Percentiles rank a stretch among this genome's conserved stretches.
These are phyloP conservation scores for Acronicta alni DNA, from an alignment of 2,888 invertebrate genomes.

Conservation along the genomic window DNA sequence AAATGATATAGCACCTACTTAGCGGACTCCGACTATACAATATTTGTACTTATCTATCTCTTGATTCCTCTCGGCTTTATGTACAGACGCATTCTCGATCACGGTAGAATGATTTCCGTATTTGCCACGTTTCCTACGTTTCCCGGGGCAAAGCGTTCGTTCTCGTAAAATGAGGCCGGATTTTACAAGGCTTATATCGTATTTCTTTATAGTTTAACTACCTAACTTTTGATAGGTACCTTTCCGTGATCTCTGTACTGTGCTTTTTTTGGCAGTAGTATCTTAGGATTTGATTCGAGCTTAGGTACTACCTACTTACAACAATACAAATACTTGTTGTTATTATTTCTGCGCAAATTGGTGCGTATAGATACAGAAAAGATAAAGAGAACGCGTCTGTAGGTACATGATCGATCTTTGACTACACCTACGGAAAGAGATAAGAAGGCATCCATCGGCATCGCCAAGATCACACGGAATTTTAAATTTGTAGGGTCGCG, in stretches of 20 bases:
- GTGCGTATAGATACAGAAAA: too few species aligned
- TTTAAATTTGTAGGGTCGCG: too few species aligned
- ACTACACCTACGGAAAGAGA: too few species aligned
- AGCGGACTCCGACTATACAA: neutral
- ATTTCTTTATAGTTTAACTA: constrained; percentile 33
- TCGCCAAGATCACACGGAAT: too few species aligned
- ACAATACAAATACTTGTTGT: too few species aligned
- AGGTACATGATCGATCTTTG: too few species aligned
- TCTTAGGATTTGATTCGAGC: too few species aligned
- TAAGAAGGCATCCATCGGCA: too few species aligned
- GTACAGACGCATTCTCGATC: constrained; percentile 50
- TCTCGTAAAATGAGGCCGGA: constrained; percentile 35
- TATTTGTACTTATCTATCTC: neutral
- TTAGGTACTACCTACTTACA: too few species aligned
- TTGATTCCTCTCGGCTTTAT: constrained; percentile 22
- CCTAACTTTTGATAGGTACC: constrained; percentile 13
- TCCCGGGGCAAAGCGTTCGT: constrained; percentile 38
- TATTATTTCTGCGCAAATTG: too few species aligned
- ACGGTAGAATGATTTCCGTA: constrained; percentile 57
- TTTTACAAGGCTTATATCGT: constrained; percentile 31
- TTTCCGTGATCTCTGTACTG: neutral
- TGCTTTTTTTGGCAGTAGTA: neutral
- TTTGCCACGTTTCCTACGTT: constrained; percentile 52
- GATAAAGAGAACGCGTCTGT: too few species aligned
- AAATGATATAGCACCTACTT: neutral